A percentile compares a stretch with the other conserved stretches of the same genome.
Evolutionary conservation across 2,113 vertebrate genomes (phyloP).

Genomic region (Daboia siamensis): DNA sequence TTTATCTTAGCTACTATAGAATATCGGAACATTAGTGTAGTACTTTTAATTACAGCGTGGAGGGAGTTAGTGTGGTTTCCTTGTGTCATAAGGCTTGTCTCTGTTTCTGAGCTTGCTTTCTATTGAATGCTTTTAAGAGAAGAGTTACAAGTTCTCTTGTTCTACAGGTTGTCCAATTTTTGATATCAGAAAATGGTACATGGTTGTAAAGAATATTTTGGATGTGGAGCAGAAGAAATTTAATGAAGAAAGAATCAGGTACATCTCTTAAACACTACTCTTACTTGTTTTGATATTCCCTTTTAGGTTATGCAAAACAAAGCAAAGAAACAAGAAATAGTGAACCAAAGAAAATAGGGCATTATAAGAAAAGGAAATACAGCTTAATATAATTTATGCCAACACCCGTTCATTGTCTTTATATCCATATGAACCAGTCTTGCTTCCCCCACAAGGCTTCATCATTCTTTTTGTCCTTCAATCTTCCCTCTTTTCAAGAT

Average conservation of each 20-base stretch:
- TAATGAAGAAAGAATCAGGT: conserved; percentile 75
- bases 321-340: not conserved
- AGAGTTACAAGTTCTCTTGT: conserved; percentile 5
- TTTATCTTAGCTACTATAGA: not conserved
- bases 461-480: not conserved
- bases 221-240: conserved; percentile 63
- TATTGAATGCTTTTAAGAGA: not conserved
- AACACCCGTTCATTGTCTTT: not conserved
- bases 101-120: not conserved
- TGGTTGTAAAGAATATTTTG: conserved; percentile 65
- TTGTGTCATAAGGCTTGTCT: not conserved
- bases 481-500: not conserved
- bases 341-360: not conserved
- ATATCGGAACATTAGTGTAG: not conserved
- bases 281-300: not conserved
- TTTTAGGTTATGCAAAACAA: not conserved
- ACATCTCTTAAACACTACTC: conserved; percentile 20
- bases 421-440: not conserved
- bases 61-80: not conserved
- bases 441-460: not conserved
- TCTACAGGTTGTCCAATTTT: conserved; percentile 59
- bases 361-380: not conserved
- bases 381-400: not conserved
- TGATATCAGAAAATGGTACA: conserved; percentile 75
- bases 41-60: not conserved